phyloP scores from a whole-genome alignment of 2,113 vertebrate species.

The Clarias gariepinus region DNA sequence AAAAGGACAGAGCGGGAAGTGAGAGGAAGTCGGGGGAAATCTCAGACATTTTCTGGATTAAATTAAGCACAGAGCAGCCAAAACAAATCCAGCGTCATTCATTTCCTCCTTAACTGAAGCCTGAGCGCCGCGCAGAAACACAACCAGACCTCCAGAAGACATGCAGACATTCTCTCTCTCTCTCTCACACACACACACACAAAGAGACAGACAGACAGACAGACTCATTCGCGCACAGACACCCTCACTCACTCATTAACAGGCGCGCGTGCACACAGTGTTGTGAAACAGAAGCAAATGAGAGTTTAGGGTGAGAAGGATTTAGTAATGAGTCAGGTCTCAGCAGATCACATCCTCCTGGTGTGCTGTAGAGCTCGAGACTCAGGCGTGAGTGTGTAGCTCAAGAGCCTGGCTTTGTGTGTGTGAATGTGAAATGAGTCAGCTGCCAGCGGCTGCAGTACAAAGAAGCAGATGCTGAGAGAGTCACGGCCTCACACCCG shows the following conservation, averaged over 20 bases:
- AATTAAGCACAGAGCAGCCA: slow-evolving; percentile 35
- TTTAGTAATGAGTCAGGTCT: not conserved
- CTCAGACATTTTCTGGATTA: slow-evolving; percentile 12
- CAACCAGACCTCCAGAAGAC: not conserved
- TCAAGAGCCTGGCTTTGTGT: not conserved
- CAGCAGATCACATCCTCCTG: not conserved
- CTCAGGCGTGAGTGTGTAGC: not conserved
- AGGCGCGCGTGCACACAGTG: too few species aligned
- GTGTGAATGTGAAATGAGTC: slow-evolving; percentile 27
- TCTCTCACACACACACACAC: not conserved
- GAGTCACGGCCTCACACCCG: not conserved
- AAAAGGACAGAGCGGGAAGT: slow-evolving; percentile 40
- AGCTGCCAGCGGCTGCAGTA: slow-evolving; percentile 23
- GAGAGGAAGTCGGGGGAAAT: slow-evolving; percentile 25
- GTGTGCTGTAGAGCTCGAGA: not conserved
- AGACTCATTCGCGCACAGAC: too few species aligned
- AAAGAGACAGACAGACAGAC: not conserved
- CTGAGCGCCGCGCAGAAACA: not conserved
- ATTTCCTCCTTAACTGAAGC: slow-evolving; percentile 22
- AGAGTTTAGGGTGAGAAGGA: not conserved
- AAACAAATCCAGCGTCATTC: slow-evolving; percentile 42
- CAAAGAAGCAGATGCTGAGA: slow-evolving; percentile 39
- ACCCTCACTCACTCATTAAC: too few species aligned
- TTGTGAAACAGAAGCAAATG: too few species aligned
- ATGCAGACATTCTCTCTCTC: too few species aligned